These are phyloP conservation scores for Adelognathus sp. DNA, from an alignment of 2,888 invertebrate species.

Conservation along the genomic window DNA sequence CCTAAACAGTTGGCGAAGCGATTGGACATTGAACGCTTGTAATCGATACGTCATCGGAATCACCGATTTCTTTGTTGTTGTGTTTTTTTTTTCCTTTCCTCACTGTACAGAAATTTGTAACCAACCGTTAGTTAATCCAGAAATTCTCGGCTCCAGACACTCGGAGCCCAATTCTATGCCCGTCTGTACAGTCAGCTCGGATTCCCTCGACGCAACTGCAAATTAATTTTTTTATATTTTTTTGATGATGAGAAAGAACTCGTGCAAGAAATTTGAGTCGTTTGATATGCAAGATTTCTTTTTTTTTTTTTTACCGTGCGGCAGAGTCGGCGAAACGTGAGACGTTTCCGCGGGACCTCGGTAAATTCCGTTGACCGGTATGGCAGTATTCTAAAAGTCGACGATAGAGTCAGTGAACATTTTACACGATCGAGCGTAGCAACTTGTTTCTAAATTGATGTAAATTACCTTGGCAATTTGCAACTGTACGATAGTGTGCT, in stretches of 20 bases:
- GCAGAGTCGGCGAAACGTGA: constrained; percentile 73
- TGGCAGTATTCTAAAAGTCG: constrained; percentile 89
- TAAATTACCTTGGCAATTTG: constrained; percentile 96
- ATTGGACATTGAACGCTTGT: not conserved
- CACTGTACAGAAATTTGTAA: constrained; percentile 33
- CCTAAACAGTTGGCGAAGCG: not conserved
- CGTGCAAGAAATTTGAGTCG: too few relatives aligned
- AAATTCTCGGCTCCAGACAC: constrained; percentile 82
- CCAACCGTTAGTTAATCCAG: constrained; percentile 72
- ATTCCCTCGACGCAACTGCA: constrained; percentile 72
- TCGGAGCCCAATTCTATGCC: constrained; percentile 87
- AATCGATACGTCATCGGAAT: not conserved
- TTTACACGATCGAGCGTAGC: not conserved
- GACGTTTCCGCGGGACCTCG: constrained; percentile 84
- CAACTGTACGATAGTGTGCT: constrained; percentile 98
- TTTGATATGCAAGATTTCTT: too few relatives aligned
- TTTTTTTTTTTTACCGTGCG: constrained; percentile 70
- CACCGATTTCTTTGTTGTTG: not conserved
- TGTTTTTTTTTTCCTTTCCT: not conserved
- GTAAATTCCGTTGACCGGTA: constrained; percentile 95
- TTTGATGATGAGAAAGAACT: too few relatives aligned
- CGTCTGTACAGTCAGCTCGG: constrained; percentile 81
- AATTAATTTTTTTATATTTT: not conserved
- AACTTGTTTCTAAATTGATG: not conserved
- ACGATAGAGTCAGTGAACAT: not conserved